Percentiles rank a stretch among this genome's conserved stretches.
Evolutionary conservation across 2,888 invertebrate species (phyloP).

Genomic region (Agrilus mali): DNA sequence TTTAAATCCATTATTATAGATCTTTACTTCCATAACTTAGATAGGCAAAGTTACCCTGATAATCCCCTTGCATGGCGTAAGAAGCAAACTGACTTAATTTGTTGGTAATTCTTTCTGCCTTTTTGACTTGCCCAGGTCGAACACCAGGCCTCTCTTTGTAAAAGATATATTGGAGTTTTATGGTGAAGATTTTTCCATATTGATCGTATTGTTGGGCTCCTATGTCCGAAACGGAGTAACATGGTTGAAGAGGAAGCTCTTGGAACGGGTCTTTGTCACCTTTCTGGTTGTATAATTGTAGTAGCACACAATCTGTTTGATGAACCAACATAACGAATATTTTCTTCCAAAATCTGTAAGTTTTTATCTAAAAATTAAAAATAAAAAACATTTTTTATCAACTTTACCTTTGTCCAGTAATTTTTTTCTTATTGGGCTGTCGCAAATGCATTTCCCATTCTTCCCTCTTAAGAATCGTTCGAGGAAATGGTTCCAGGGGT

Average conservation of each 20-base stretch:
- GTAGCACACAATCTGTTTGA: conserved; percentile 70
- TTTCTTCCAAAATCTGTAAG: conserved; percentile 85
- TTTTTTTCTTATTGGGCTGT: conserved; percentile 93
- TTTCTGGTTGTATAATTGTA: conserved; percentile 74
- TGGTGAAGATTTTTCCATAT: conserved; percentile 97
- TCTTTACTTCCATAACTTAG: neutral
- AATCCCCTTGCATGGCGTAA: conserved; percentile 87
- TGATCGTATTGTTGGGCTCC: conserved; percentile 97
- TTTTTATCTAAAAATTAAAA: neutral
- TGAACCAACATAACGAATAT: conserved; percentile 71
- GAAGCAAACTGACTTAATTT: conserved; percentile 88
- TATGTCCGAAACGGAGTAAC: conserved; percentile 90
- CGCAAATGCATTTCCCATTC: conserved; percentile 96
- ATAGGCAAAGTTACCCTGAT: conserved; percentile 45
- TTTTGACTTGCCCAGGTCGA: conserved; percentile 86
- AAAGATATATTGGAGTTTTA: conserved; percentile 92
- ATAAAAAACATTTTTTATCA: neutral
- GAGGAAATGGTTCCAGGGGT: conserved; percentile 84
- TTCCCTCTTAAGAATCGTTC: conserved; percentile 60
- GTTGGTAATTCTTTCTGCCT: conserved; percentile 83
- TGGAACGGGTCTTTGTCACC: conserved; percentile 88
- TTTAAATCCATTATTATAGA: neutral
- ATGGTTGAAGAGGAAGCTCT: conserved; percentile 86
- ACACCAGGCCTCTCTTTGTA: conserved; percentile 97
- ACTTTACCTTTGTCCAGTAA: conserved; percentile 66